phyloP scores from a whole-genome alignment of 2,113 vertebrate genomes.

The Mastomys natalensis region DNA sequence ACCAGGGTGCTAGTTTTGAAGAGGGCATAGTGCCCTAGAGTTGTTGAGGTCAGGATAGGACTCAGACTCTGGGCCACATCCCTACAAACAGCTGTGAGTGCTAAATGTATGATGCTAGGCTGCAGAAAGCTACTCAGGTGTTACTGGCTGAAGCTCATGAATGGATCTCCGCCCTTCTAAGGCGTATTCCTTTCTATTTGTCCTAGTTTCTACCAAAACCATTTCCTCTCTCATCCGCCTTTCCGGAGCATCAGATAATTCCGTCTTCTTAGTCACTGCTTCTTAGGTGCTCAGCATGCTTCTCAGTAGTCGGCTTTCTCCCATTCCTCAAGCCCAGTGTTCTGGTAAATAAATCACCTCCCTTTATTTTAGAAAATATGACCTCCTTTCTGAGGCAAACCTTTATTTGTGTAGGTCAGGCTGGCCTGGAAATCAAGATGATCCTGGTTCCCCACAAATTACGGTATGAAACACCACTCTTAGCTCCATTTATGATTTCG shows the following conservation, averaged over 20 bases:
- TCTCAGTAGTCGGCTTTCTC: not conserved
- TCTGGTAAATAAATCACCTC: constrained; percentile 39
- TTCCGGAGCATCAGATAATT: not conserved
- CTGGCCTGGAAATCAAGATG: not conserved
- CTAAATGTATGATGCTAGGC: not conserved
- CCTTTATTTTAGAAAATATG: constrained; percentile 45
- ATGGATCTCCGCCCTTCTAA: not conserved
- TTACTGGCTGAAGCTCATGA: not conserved
- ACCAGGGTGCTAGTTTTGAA: constrained; percentile 31
- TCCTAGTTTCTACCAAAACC: constrained; percentile 31
- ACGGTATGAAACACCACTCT: not conserved
- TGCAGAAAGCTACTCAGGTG: not conserved
- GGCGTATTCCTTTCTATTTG: not conserved
- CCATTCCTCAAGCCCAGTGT: not conserved
- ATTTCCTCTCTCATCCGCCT: not conserved
- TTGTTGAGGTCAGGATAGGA: not conserved
- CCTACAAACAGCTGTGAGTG: not conserved
- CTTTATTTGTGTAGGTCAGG: not conserved
- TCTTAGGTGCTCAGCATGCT: not conserved
- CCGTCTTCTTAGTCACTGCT: not conserved
- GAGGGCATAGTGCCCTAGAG: not conserved
- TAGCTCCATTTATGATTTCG: not conserved
- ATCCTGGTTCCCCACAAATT: not conserved
- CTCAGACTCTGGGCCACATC: not conserved
- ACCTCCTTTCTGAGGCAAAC: constrained; percentile 47